Percentiles rank a stretch among this genome's conserved stretches.
Conservation (phyloP, 2,888 invertebrate species). For the Drosophila tanythrix region DNA sequence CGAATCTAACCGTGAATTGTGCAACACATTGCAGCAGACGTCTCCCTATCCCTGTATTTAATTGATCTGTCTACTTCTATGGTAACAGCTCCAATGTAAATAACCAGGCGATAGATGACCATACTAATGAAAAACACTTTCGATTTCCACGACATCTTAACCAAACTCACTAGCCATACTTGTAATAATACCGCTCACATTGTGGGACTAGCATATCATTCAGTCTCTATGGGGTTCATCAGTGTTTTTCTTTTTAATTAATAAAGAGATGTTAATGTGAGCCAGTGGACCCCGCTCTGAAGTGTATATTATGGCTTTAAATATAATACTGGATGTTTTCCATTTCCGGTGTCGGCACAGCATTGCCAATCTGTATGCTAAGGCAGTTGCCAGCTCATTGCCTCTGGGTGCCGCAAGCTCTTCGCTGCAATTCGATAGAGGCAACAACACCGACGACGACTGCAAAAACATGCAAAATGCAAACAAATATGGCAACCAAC, state of each 20-base stretch:
- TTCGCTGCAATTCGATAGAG: slow-evolving; percentile 35
- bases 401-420: neutral
- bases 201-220: neutral
- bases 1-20: neutral
- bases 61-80: too few relatives aligned
- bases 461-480: slow-evolving; percentile 24
- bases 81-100: neutral
- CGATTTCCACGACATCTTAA: neutral
- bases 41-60: neutral
- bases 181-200: neutral
- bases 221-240: neutral
- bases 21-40: neutral
- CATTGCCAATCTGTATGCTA: slow-evolving; percentile 62
- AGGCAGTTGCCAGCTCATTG: slow-evolving; percentile 21
- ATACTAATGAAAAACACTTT: neutral
- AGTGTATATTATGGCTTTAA: slow-evolving; percentile 1
- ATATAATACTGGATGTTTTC: neutral
- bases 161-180: neutral
- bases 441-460: slow-evolving; percentile 21
- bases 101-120: neutral
- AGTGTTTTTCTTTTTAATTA: neutral
- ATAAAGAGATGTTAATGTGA: neutral
- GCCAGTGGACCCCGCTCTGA: neutral
- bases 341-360: slow-evolving; percentile 6
- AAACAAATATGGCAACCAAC: slow-evolving; percentile 40